Percentiles rank a stretch among this genome's conserved stretches.
Evolutionary conservation across 2,113 vertebrate genomes (phyloP).

Genomic region (Lycaon pictus): DNA sequence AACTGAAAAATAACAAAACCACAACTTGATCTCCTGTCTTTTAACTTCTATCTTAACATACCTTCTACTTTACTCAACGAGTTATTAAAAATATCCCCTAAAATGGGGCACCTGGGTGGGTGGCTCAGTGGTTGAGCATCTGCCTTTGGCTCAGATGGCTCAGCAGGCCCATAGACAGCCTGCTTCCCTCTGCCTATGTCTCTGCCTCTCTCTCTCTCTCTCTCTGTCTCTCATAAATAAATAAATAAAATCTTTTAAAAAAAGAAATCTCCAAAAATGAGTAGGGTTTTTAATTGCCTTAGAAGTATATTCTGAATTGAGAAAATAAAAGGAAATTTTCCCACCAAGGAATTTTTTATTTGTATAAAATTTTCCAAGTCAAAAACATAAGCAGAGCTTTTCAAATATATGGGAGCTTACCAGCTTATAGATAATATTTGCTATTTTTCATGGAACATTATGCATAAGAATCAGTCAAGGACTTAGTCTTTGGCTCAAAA

Average conservation of each 20-base stretch:
- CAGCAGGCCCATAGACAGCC: too few relatives aligned
- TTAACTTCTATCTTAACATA: background rate
- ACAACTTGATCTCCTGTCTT: background rate
- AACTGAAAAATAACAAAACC: slow-evolving; percentile 27
- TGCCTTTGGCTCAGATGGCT: too few relatives aligned
- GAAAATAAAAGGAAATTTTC: slow-evolving; percentile 23
- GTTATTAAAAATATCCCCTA: slow-evolving; percentile 24
- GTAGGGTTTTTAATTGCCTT: background rate
- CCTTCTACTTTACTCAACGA: background rate
- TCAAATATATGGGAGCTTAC: background rate
- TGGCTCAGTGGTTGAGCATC: too few relatives aligned
- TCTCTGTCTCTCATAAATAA: too few relatives aligned
- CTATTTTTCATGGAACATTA: background rate
- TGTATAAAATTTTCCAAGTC: slow-evolving; percentile 23
- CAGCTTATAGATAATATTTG: background rate
- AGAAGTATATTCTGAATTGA: background rate
- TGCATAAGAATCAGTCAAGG: background rate
- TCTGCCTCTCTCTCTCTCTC: too few relatives aligned
- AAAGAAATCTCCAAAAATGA: background rate
- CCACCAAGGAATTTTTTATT: background rate
- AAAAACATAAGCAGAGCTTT: background rate
- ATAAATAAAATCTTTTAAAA: too few relatives aligned
- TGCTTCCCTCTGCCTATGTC: too few relatives aligned
- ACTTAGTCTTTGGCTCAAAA: background rate
- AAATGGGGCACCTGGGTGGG: too few relatives aligned